Conservation (phyloP, 2,888 invertebrate species). For the Sphaerophoria taeniata region DNA sequence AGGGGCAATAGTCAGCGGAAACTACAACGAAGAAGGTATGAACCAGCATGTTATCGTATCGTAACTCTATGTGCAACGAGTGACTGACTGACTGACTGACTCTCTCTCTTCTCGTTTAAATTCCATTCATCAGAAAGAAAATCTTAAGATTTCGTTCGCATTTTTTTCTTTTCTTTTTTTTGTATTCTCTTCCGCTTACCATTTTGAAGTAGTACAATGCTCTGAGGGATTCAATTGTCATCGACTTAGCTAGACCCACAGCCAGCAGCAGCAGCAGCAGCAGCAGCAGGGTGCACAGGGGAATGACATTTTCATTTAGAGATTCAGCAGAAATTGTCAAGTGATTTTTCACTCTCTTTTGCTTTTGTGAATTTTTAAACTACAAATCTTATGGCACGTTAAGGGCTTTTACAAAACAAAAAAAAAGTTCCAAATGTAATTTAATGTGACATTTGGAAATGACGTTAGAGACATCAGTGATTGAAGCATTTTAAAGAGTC, state of each 20-base stretch:
- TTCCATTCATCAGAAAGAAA: conserved; percentile 51
- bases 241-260: conserved; percentile 34
- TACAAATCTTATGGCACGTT: conserved; percentile 11
- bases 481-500: too few species aligned
- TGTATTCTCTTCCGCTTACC: conserved; percentile 32
- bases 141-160: conserved; percentile 55
- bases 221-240: conserved; percentile 58
- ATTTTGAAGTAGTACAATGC: conserved; percentile 58
- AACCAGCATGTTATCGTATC: background rate
- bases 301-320: conserved; percentile 63
- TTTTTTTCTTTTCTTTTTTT: conserved; percentile 46
- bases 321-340: conserved; percentile 56
- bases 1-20: conserved; percentile 1
- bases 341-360: conserved; percentile 44
- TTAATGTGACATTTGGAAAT: too few species aligned
- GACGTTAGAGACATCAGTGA: too few species aligned
- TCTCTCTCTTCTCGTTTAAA: conserved; percentile 41
- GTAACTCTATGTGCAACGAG: background rate
- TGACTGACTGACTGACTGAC: conserved; percentile 49
- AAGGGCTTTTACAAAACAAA: background rate
- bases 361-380: background rate
- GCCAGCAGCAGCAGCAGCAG: background rate
- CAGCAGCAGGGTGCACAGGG: conserved; percentile 11
- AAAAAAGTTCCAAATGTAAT: background rate
- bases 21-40: conserved; percentile 46